phyloP scores from a whole-genome alignment of 2,888 invertebrate species.

The Geophilus truncorum region DNA sequence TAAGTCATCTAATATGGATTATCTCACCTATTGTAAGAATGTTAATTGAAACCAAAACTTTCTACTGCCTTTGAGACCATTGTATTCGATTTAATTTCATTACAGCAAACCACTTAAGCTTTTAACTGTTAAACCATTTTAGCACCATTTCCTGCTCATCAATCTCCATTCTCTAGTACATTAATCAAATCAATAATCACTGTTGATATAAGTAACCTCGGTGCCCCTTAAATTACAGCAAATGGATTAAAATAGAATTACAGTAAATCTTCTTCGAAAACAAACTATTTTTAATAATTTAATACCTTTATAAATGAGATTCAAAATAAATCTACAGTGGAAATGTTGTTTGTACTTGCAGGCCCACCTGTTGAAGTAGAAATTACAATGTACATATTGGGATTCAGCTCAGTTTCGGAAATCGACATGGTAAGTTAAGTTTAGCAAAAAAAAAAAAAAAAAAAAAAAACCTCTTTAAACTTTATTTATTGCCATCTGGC shows the following conservation, averaged over 20 bases:
- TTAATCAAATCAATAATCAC: neutral
- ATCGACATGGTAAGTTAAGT: constrained; percentile 32
- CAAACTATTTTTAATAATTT: neutral
- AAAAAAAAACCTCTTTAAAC: too few relatives aligned
- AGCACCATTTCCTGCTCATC: neutral
- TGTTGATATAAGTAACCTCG: neutral
- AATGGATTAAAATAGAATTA: neutral
- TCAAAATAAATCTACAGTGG: too few relatives aligned
- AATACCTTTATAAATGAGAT: too few relatives aligned
- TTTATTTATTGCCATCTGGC: neutral
- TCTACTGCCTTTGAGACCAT: too few relatives aligned
- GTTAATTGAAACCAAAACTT: too few relatives aligned
- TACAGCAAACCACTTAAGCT: neutral
- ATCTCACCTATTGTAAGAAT: too few relatives aligned
- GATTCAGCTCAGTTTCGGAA: constrained; percentile 31
- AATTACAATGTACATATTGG: constrained; percentile 31
- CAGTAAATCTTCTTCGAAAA: neutral
- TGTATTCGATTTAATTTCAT: neutral
- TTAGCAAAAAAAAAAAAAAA: too few relatives aligned
- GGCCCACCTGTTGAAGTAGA: constrained; percentile 31
- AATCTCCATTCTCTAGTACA: neutral
- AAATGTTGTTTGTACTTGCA: neutral
- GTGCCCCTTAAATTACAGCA: neutral
- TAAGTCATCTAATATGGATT: too few relatives aligned
- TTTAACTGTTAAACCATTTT: neutral